These are phyloP conservation scores for Sebastes schlegelii DNA, from an alignment of 2,113 vertebrate species.

Conservation along the genomic window DNA sequence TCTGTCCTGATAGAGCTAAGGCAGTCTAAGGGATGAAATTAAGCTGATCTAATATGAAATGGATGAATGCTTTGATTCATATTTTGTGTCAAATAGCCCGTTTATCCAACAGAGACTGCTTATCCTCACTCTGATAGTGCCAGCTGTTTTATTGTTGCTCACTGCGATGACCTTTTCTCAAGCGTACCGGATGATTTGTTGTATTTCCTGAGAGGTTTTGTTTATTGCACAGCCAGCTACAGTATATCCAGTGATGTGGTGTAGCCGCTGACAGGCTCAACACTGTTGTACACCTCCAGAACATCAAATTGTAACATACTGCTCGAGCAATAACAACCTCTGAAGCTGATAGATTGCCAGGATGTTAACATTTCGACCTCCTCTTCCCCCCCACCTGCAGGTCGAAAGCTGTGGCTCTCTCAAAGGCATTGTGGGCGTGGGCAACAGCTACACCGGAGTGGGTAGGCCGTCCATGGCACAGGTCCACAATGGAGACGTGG, in stretches of 20 bases:
- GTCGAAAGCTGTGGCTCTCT: constrained; percentile 86
- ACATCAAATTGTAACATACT: constrained; percentile 32
- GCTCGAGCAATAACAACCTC: constrained; percentile 31
- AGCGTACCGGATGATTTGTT: constrained; percentile 32
- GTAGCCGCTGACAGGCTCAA: constrained; percentile 29
- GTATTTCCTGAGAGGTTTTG: constrained; percentile 28
- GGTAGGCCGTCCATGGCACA: constrained; percentile 84
- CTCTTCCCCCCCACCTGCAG: constrained; percentile 71
- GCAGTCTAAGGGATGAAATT: constrained; percentile 29
- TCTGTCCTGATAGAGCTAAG: constrained; percentile 33
- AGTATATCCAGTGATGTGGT: constrained; percentile 29
- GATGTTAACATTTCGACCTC: constrained; percentile 39
- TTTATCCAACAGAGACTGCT: constrained; percentile 13
- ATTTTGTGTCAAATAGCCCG: constrained; percentile 22
- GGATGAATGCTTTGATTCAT: constrained; percentile 43
- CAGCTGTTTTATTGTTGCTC: constrained; percentile 45
- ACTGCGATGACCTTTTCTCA: constrained; percentile 24
- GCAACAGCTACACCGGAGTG: constrained; percentile 84
- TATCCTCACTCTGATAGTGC: constrained; percentile 22
- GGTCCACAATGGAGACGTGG: constrained; percentile 90
- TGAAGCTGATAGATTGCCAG: constrained; percentile 34
- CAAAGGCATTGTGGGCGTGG: constrained; percentile 83
- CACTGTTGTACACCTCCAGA: not conserved
- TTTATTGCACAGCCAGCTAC: constrained; percentile 36
- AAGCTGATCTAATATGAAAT: constrained; percentile 31